phyloP scores from a whole-genome alignment of 1,140 invertebrate species.

The Lepidotrigona ventralis region DNA sequence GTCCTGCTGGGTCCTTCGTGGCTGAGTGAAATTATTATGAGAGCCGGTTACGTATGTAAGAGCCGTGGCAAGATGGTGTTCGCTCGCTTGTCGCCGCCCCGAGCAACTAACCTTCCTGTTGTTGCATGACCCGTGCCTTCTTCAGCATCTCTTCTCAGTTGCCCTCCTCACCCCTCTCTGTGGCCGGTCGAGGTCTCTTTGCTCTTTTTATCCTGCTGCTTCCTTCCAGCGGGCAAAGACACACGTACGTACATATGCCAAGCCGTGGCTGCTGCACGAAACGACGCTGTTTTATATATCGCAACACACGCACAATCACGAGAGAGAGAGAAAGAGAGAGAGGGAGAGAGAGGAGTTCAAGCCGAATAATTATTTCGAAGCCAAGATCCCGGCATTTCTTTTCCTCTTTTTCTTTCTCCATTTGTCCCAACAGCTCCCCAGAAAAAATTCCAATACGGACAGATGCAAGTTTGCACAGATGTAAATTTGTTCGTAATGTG shows the following conservation, averaged over 20 bases:
- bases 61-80: constrained; percentile 72
- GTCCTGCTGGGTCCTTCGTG: constrained; percentile 50
- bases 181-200: background rate
- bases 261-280: constrained; percentile 41
- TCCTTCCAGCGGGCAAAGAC: constrained; percentile 48
- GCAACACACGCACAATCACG: constrained; percentile 26
- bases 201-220: constrained; percentile 46
- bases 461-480: background rate
- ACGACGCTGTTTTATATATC: constrained; percentile 48
- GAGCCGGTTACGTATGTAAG: constrained; percentile 71
- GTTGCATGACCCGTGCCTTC: constrained; percentile 76
- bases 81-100: constrained; percentile 76
- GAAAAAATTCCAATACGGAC: too few species aligned
- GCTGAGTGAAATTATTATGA: constrained; percentile 74
- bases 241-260: constrained; percentile 7
- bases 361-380: constrained; percentile 48
- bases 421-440: background rate
- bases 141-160: constrained; percentile 60
- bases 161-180: background rate
- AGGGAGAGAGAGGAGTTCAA: background rate
- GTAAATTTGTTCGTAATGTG: too few species aligned
- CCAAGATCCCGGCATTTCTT: background rate
- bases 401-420: background rate
- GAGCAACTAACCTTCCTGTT: constrained; percentile 78
- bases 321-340: too few species aligned